Evolutionary conservation across 2,888 invertebrate genomes (phyloP).

Genomic region (Amphimallon solstitiale): DNA sequence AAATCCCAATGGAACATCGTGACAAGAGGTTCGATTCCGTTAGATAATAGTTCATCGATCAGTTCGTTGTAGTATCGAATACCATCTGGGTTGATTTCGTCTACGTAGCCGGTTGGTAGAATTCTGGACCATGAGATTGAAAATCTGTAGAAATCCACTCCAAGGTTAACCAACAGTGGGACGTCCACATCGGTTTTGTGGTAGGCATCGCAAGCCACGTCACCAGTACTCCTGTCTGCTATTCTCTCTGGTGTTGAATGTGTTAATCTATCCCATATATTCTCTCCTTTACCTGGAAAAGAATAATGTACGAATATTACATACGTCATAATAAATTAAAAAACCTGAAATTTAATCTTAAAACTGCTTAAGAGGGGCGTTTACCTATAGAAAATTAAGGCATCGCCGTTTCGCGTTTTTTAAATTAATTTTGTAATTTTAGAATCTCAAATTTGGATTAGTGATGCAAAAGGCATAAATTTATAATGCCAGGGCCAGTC

Average conservation of each 20-base stretch:
- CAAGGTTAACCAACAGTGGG: conserved; percentile 48
- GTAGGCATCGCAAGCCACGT: conserved; percentile 38
- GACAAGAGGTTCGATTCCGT: conserved; percentile 68
- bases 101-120: no score
- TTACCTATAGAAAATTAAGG: no score
- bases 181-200: conserved; percentile 51
- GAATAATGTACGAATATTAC: no score
- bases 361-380: no score
- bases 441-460: no score
- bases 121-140: conserved; percentile 72
- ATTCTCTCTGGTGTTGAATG: conserved; percentile 58
- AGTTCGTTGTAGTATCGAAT: conserved; percentile 72
- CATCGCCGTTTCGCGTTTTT: no score
- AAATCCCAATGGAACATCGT: conserved; percentile 76
- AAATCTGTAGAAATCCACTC: conserved; percentile 64
- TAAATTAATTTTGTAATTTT: no score
- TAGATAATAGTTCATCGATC: conserved; percentile 43
- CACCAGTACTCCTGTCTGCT: conserved; percentile 48
- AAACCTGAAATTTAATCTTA: no score
- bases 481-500: no score
- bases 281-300: no score
- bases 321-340: no score
- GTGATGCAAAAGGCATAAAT: no score
- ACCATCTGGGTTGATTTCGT: conserved; percentile 70
- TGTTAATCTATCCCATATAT: conserved; percentile 36